Evolutionary conservation across 2,888 invertebrate species (phyloP), one percentile per base, ranked within the genome.

Genomic region (Hybos culiciformis): DNA sequence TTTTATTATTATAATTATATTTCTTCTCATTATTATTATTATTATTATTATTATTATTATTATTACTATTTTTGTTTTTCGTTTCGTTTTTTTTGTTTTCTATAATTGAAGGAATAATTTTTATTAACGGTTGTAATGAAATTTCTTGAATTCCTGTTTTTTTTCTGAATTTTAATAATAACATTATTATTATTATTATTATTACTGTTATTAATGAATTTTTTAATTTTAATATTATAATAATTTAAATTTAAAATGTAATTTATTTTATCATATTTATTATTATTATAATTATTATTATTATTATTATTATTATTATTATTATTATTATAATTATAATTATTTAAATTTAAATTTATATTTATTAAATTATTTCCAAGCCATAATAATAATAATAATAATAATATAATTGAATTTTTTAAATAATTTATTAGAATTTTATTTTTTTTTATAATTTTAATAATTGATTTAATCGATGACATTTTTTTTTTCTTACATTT

Each of bases 271-370:
- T 33, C 19, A 8, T 17, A 18, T 18, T 33, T 15, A 33, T 33
- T 33, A 17, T 33, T 33, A 17, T 33, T 33, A 17, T 33, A 18
- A 17, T 33, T 33, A 17, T 33, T 33, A 17, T 33, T 33, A 17
- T 33, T 33, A 17, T 33, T 32, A 32, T 32, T 32, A 32, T 32
- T 14, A 32, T 32, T 32, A 32, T 32, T 32, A 32, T 32, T 32
- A 32, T 32, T 32, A 32, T 32, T 32, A 32, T 32, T 32, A 32
- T 32, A 15, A 32, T 32, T 32, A 32, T 32, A 15, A 32, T 32
- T 32, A 32, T 32, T 32, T 15, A 15, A 15, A 32, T 32, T 32
- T 15, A 15, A 15, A 32, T 32, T 32, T 15, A 15, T 32, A 32
- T 32, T 32, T 15, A 15, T 32, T 15, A 15, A 4, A 32, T 32